A percentile compares a stretch with the other conserved stretches of the same genome.
phyloP scores from a whole-genome alignment of 2,888 invertebrate species.

The Folsomia manolachei region DNA sequence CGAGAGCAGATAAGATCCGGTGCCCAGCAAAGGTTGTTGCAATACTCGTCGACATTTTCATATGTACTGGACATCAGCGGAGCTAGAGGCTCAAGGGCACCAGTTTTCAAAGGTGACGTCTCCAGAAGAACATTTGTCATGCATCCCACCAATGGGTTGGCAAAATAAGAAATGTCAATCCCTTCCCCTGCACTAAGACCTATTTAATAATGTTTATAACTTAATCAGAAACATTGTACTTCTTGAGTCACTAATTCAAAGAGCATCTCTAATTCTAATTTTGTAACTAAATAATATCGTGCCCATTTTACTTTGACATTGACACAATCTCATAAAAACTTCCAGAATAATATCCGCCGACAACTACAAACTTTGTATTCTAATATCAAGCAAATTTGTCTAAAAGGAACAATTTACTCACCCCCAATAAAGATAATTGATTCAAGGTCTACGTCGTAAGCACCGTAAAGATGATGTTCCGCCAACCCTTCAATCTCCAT shows the following conservation, averaged over 20 bases:
- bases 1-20: constrained; percentile 63
- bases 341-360: neutral
- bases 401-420: constrained; percentile 54
- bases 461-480: constrained; percentile 80
- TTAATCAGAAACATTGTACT: too few species aligned
- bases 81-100: constrained; percentile 74
- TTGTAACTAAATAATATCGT: too few species aligned
- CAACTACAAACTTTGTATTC: too few species aligned
- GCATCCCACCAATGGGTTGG: constrained; percentile 88
- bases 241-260: neutral
- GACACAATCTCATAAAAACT: neutral
- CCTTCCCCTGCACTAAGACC: constrained; percentile 84
- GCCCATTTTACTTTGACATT: neutral
- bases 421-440: constrained; percentile 87
- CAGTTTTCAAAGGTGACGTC: constrained; percentile 52
- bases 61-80: constrained; percentile 83
- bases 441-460: constrained; percentile 72
- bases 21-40: constrained; percentile 65
- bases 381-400: neutral
- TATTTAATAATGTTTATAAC: constrained; percentile 52
- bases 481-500: constrained; percentile 75
- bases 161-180: constrained; percentile 87
- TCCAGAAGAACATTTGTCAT: constrained; percentile 73
- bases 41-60: constrained; percentile 85
- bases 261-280: too few species aligned